phyloP scores from a whole-genome alignment of 2,113 vertebrate genomes.

The Agapornis roseicollis region DNA sequence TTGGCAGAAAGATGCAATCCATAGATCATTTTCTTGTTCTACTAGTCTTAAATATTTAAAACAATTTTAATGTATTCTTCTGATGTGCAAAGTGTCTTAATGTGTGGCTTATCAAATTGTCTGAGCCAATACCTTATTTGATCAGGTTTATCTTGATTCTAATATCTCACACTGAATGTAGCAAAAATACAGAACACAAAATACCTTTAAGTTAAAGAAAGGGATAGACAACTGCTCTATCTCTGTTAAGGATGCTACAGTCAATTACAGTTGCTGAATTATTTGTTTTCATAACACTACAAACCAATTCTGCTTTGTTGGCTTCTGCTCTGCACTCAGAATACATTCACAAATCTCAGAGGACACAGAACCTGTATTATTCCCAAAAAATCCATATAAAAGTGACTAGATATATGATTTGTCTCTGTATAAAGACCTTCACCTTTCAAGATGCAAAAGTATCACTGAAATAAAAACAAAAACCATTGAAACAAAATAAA shows the following conservation, averaged over 20 bases:
- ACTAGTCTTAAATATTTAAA: neutral
- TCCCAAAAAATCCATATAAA: neutral
- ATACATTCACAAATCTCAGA: neutral
- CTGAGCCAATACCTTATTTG: neutral
- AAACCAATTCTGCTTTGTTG: neutral
- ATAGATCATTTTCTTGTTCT: neutral
- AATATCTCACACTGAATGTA: neutral
- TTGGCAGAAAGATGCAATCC: neutral
- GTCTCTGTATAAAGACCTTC: neutral
- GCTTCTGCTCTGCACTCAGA: neutral
- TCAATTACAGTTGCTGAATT: neutral
- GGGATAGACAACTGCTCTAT: neutral
- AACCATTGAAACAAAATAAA: neutral
- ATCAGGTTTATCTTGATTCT: neutral
- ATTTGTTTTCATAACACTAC: neutral
- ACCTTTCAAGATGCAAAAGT: neutral
- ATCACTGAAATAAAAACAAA: neutral
- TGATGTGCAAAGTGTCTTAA: neutral
- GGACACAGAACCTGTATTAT: neutral
- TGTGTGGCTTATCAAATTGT: neutral
- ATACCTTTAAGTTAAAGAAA: neutral
- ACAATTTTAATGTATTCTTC: neutral
- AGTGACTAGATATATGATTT: neutral
- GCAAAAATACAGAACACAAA: neutral
- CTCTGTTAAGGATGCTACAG: neutral